Evolutionary conservation across 2,888 invertebrate species (phyloP).

Genomic region (Cephus rjabovi): DNA sequence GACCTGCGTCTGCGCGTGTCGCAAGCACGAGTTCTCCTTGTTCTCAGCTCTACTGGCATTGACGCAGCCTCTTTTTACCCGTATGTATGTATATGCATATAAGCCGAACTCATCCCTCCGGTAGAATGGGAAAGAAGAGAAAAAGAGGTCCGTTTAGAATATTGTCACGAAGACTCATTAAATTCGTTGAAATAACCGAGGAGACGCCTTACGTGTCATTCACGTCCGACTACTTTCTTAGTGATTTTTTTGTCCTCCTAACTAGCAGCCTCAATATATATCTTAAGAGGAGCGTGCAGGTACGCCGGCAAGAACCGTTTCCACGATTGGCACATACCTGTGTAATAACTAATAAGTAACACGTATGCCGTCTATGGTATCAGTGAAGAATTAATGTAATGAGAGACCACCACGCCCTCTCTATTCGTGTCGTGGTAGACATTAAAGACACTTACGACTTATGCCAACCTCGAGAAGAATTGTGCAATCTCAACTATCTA

Average conservation of each 20-base stretch:
- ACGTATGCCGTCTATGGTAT: constrained; percentile 14
- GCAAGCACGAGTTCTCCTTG: background rate
- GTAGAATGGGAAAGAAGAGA: background rate
- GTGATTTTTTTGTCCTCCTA: background rate
- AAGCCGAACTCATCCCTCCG: background rate
- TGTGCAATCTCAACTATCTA: constrained; percentile 23
- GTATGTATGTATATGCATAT: background rate
- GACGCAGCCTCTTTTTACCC: background rate
- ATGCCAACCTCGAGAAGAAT: constrained; percentile 14
- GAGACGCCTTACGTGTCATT: background rate
- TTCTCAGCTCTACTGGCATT: background rate
- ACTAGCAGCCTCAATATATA: background rate
- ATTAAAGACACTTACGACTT: constrained; percentile 13
- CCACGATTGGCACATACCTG: constrained; percentile 25
- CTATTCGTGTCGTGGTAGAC: constrained; percentile 7
- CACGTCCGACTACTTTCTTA: background rate
- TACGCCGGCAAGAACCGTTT: background rate
- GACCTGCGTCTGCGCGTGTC: background rate
- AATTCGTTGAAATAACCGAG: background rate
- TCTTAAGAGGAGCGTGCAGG: background rate
- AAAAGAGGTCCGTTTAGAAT: background rate
- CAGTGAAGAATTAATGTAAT: constrained; percentile 35
- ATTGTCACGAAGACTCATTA: background rate
- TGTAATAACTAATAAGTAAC: constrained; percentile 32
- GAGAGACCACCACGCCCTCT: constrained; percentile 34